These are phyloP conservation scores for Corticium candelabrum DNA, from an alignment of 37 sponge, comb jelly and placozoan genomes.

Conservation along the genomic window DNA sequence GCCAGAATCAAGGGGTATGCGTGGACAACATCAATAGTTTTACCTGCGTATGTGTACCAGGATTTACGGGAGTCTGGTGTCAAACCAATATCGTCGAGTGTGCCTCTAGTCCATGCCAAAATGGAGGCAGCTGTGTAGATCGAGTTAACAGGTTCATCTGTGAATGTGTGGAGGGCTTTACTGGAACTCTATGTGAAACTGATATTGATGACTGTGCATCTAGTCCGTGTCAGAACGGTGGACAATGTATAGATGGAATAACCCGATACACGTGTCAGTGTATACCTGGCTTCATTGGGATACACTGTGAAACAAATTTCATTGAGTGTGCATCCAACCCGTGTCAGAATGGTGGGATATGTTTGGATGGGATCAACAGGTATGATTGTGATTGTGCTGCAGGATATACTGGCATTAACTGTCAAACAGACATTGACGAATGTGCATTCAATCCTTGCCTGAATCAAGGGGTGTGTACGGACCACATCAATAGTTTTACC, in stretches of 20 bases:
- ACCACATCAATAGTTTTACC: not conserved
- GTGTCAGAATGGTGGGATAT: not conserved
- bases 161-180: not conserved
- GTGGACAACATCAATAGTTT: not conserved
- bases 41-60: not conserved
- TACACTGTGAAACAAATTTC: not conserved
- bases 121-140: not conserved
- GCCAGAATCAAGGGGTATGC: not conserved
- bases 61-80: not conserved
- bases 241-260: not conserved
- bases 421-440: constrained; percentile 2
- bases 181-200: not conserved
- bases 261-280: not conserved
- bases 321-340: not conserved
- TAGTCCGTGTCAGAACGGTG: not conserved
- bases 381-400: not conserved
- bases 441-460: not conserved
- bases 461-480: not conserved
- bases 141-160: not conserved
- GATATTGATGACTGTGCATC: not conserved
- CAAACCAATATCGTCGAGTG: not conserved
- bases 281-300: not conserved
- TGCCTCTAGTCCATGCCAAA: not conserved
- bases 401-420: not conserved
- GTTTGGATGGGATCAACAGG: not conserved